These are phyloP conservation scores for Machaerirhynchus nigripectus DNA, from an alignment of 2,113 vertebrate genomes.

Conservation along the genomic window DNA sequence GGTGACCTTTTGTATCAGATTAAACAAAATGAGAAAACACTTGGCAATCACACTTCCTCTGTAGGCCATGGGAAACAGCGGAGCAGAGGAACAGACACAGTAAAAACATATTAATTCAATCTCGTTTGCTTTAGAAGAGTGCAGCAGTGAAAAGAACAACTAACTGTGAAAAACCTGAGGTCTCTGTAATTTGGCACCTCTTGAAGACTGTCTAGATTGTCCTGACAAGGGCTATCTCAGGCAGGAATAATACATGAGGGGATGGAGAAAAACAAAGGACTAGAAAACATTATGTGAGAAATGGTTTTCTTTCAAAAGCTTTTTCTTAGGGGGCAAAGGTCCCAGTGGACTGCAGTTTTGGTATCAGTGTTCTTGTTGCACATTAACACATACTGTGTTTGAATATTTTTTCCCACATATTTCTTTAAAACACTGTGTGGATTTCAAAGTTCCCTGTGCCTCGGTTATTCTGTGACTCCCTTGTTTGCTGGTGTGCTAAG, in stretches of 20 bases:
- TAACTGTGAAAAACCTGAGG: slow-evolving; percentile 26
- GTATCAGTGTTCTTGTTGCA: not conserved
- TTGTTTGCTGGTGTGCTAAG: not conserved
- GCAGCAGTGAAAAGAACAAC: slow-evolving; percentile 20
- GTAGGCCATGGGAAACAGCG: slow-evolving; percentile 51
- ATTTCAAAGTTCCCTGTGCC: not conserved
- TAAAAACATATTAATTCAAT: slow-evolving; percentile 52
- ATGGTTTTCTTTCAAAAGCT: not conserved
- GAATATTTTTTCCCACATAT: not conserved
- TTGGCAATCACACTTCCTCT: slow-evolving; percentile 57
- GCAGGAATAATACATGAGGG: not conserved
- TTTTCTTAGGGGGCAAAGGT: not conserved
- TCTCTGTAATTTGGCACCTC: not conserved
- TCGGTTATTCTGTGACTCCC: not conserved
- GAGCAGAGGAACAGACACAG: slow-evolving; percentile 10
- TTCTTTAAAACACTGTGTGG: not conserved
- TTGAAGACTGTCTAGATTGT: not conserved
- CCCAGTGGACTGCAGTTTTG: not conserved
- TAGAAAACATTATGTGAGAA: not conserved
- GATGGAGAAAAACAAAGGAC: not conserved
- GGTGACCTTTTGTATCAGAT: slow-evolving; percentile 58
- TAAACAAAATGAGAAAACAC: slow-evolving; percentile 59
- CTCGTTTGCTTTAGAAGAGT: not conserved
- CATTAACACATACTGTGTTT: not conserved
- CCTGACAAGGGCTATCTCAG: not conserved